A percentile compares a stretch with the other conserved stretches of the same genome.
Evolutionary conservation across 2,797 vertebrate genomes (phyloP).

Genomic region (Carapus acus): DNA sequence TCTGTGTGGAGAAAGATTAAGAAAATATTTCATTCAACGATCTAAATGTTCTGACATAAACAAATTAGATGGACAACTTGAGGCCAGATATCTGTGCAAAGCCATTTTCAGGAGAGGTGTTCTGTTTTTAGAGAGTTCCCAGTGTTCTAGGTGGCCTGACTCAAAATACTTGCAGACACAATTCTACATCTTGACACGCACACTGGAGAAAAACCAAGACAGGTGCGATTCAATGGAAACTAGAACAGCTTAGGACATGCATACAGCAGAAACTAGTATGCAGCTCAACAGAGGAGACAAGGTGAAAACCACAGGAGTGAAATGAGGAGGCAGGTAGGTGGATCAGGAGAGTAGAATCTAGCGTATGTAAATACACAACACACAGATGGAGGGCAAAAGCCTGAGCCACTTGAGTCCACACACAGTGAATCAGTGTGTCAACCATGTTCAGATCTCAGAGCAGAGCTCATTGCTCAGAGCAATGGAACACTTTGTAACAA

Average conservation of each 20-base stretch:
- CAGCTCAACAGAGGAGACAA: constrained; percentile 23
- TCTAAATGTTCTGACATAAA: background rate
- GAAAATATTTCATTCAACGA: background rate
- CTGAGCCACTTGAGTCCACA: constrained; percentile 44
- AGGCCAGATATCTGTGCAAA: no score
- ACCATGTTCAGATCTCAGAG: no score
- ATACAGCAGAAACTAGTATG: constrained; percentile 13
- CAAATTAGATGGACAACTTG: background rate
- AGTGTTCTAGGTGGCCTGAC: no score
- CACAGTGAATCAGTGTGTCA: constrained; percentile 42
- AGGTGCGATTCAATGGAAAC: constrained; percentile 24
- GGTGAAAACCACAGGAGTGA: constrained; percentile 32
- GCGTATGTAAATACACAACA: constrained; percentile 18
- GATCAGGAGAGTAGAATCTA: constrained; percentile 21
- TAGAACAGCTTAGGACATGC: constrained; percentile 37
- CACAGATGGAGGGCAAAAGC: background rate
- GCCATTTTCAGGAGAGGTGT: no score
- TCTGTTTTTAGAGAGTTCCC: no score
- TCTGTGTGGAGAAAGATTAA: constrained; percentile 45
- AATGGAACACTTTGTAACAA: no score
- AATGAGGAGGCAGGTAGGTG: constrained; percentile 30
- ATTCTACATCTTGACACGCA: no score
- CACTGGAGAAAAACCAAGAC: constrained; percentile 11
- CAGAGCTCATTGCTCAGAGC: no score
- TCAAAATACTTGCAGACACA: no score